phyloP scores from a whole-genome alignment of 2,797 vertebrate genomes.

The Melanitta fusca region DNA sequence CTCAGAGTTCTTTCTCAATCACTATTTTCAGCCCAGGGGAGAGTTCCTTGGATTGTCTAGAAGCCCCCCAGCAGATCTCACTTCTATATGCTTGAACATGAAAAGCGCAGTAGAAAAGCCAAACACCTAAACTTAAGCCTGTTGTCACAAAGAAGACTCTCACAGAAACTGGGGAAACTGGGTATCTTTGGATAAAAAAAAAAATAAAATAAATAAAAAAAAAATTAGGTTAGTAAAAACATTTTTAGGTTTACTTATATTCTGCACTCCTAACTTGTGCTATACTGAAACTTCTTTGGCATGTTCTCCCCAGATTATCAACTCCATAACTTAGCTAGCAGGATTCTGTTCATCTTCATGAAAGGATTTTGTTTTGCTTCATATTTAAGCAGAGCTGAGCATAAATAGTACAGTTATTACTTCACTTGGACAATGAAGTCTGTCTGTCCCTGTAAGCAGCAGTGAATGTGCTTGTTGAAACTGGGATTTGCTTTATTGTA shows the following conservation, averaged over 20 bases:
- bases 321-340: not conserved
- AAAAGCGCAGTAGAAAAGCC: not conserved
- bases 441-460: not conserved
- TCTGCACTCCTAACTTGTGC: not conserved
- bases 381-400: not conserved
- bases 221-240: not conserved
- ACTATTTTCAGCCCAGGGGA: not conserved
- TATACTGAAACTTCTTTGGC: fast-evolving
- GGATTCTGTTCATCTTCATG: not conserved
- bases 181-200: not conserved
- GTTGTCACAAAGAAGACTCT: not conserved
- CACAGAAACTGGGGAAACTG: fast-evolving
- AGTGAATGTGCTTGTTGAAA: not conserved
- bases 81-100: not conserved
- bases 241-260: not conserved
- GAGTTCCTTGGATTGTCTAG: not conserved
- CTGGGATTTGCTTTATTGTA: fast-evolving
- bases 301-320: not conserved
- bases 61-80: not conserved
- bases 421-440: not conserved
- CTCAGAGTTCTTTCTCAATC: not conserved
- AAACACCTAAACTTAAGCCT: not conserved
- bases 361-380: not conserved
- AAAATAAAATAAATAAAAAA: too few species aligned
- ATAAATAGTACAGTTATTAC: fast-evolving